Evolutionary conservation across 35 echinoderm and acorn worm species (phyloP), one percentile per base, ranked within the genome.

Genomic region (Hemicentrotus pulcherrimus): DNA sequence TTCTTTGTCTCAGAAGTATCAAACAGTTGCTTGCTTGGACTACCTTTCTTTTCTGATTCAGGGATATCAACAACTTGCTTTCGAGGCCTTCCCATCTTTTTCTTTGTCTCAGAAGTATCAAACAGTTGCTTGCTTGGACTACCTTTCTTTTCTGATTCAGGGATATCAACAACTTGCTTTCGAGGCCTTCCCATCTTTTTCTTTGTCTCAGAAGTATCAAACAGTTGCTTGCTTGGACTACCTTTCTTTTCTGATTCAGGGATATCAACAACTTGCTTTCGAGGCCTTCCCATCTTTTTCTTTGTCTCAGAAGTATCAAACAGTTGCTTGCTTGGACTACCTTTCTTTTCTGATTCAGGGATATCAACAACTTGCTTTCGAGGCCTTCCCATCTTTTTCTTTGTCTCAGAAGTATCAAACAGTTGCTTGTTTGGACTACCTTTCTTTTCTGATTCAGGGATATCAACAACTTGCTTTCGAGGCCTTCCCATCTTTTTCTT

Each of bases 351-450:
- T 59, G 52, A 59, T 16, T 59, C 52, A 59, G 52, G 1, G 0
- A 41, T 41, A 41, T 41, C 35, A 41, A 41, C 35, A 41, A 41
- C 52, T 12, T 78, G 15, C 65, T 78, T 78, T 78, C 65, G 18
- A 78, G 65, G 65, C 65, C 65, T n/a, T 78, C 65, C 65, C 65
- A 78, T n/a, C 65, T 78, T 78, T 78, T 78, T 78, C 65, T 78
- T 78, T 8, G 19, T n/a, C 65, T n/a, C 65, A 78, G 65, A n/a
- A 78, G 19, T 78, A 78, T 78, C 65, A n/a, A 15, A 6, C 4
- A n/a, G 0, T 78, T 78, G 65, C 28, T 78, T 78, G 19, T 22
- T n/a, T 28, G 65, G 22, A 78, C 65, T 78, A 4, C 28, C 24
- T 22, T 8, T 78, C 52, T 59, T 11, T 59, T 59, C 52, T 59